Evolutionary conservation across 2,113 vertebrate genomes (phyloP), one percentile per base, ranked within the genome.

Genomic region (Nothoprocta perdicaria): DNA sequence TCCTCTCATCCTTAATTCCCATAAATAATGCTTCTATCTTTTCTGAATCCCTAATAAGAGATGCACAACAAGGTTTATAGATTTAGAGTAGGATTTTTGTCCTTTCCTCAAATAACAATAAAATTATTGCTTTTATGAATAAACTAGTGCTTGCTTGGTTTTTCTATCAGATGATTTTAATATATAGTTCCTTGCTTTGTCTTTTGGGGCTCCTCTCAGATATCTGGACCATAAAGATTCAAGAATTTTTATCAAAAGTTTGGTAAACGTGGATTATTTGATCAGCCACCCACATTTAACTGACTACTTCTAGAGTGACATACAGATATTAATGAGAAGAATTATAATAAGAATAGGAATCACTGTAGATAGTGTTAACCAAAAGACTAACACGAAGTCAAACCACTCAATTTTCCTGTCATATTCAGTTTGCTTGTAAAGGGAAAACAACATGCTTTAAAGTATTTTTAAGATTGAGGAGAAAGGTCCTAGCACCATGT

Each of bases 281-380:
- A 82, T 80, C 57, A 76, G 57, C 48, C 53, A 73, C 45, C 21
- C 78, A 75, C 69, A 76, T 50, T 33, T 40, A 41, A 12, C 7
- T 57, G 53, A 93, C 91, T 84, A 3, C 38, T 74, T 95, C 77
- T 90, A 60, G 18, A 82, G 16, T 24, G 14, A 8, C 3, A 1
- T 53, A 61, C 67, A 84, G 29, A 68, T 65, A 72, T 53, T 86
- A 63, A 78, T n/a, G 55, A 94, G 24, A 10, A 53, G 45, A 92
- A 91, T 91, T 81, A 48, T 61, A 88, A 88, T 63, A 77, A 31
- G 57, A 79, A 73, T 83, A 80, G 29, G 92, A 93, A 75, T 68
- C n/a, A 58, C 35, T 72, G 57, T 50, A 77, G 60, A 41, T 41
- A 90, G 50, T 73, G 4, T 22, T 5, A n/a, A 22, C 24, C 60